These are phyloP conservation scores for Cerastis leucographa DNA, from an alignment of 2,888 invertebrate genomes.

Conservation along the genomic window DNA sequence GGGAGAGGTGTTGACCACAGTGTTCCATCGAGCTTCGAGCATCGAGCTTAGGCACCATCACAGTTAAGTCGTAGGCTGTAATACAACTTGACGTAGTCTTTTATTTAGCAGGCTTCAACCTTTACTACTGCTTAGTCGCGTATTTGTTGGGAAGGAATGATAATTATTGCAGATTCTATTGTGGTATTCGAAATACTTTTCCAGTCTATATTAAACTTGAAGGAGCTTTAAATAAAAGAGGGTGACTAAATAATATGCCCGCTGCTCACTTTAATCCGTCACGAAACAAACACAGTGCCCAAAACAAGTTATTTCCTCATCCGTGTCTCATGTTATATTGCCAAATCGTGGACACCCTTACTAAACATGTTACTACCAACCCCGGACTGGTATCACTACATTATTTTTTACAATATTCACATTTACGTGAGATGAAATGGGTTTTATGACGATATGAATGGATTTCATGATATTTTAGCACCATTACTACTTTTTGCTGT, in stretches of 20 bases:
- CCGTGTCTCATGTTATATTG: conserved; percentile 57
- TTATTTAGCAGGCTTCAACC: not conserved
- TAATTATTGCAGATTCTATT: not conserved
- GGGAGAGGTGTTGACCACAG: not conserved
- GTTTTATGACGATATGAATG: conserved; percentile 34
- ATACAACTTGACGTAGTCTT: not conserved
- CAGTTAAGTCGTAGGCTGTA: not conserved
- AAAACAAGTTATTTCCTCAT: conserved; percentile 56
- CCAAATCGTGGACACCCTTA: conserved; percentile 75
- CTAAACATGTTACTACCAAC: conserved; percentile 66
- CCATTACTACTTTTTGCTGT: conserved; percentile 3
- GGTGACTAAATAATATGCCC: not conserved
- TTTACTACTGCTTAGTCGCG: not conserved
- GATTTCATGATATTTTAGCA: conserved; percentile 3
- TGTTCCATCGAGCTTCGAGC: too few relatives aligned
- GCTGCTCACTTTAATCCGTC: conserved; percentile 38
- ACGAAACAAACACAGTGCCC: conserved; percentile 61
- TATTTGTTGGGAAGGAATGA: not conserved
- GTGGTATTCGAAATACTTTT: not conserved
- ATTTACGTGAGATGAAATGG: conserved; percentile 55
- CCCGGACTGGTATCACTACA: conserved; percentile 55
- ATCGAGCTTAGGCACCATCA: not conserved
- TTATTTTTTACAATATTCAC: conserved; percentile 75
- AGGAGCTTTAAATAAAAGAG: not conserved
- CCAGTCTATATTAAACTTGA: not conserved